These are phyloP conservation scores for Drosophila macrospina DNA, from an alignment of 2,888 invertebrate species.

Conservation along the genomic window DNA sequence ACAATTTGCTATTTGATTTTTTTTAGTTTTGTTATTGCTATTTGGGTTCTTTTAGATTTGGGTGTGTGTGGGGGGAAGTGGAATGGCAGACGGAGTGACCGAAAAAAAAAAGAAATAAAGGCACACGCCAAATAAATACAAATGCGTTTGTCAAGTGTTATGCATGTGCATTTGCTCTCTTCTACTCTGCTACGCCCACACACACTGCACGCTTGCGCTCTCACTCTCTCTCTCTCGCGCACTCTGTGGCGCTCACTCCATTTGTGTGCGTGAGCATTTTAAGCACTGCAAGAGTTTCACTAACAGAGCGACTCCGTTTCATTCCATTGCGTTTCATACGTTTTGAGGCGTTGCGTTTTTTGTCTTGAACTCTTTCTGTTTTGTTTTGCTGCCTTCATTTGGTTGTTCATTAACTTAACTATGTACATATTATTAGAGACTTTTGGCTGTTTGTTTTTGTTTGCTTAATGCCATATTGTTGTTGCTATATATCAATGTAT, in stretches of 20 bases:
- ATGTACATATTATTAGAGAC: slow-evolving; percentile 14
- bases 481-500: slow-evolving; percentile 12
- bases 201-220: not conserved
- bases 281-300: slow-evolving; percentile 7
- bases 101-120: slow-evolving; percentile 27
- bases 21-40: slow-evolving; percentile 7
- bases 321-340: slow-evolving; percentile 11
- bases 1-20: slow-evolving; percentile 44
- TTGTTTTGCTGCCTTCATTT: slow-evolving; percentile 5
- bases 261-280: slow-evolving; percentile 38
- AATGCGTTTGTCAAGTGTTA: slow-evolving; percentile 6
- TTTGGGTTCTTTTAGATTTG: too few relatives aligned
- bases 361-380: not conserved
- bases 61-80: too few relatives aligned
- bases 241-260: not conserved
- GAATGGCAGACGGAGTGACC: not conserved
- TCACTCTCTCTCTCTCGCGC: not conserved
- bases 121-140: slow-evolving; percentile 27
- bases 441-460: too few relatives aligned
- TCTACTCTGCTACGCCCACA: not conserved
- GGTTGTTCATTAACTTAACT: slow-evolving; percentile 17
- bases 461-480: slow-evolving; percentile 20
- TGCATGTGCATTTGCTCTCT: not conserved
- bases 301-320: slow-evolving; percentile 10
- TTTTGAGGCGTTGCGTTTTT: not conserved